These are phyloP conservation scores for Drosophila diplacantha DNA, from an alignment of 2,888 invertebrate species.

Conservation along the genomic window DNA sequence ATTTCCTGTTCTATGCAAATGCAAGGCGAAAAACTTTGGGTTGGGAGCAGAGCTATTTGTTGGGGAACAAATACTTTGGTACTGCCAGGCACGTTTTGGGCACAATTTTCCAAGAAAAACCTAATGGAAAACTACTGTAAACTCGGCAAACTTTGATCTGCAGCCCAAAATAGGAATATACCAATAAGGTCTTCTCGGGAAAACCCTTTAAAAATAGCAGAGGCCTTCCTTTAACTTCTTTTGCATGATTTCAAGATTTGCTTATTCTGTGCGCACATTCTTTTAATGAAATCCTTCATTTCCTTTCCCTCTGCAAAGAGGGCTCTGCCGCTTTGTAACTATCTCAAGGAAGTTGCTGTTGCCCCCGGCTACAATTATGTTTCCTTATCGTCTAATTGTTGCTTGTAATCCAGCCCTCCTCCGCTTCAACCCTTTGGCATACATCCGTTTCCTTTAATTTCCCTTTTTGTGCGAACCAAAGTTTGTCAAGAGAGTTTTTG, in stretches of 20 bases:
- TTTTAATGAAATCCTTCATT: constrained; percentile 46
- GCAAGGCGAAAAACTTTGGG: constrained; percentile 19
- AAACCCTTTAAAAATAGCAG: neutral
- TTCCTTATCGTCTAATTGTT: constrained; percentile 62
- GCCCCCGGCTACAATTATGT: constrained; percentile 52
- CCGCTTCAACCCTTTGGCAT: constrained; percentile 16
- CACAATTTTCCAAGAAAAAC: constrained; percentile 2
- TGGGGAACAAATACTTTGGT: constrained; percentile 1
- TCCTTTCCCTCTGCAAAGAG: constrained; percentile 31
- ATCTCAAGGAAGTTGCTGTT: constrained; percentile 15
- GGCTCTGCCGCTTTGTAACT: constrained; percentile 6
- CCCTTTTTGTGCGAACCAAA: constrained; percentile 25
- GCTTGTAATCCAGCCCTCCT: constrained; percentile 16
- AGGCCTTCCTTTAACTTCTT: neutral
- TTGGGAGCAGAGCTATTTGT: constrained; percentile 3
- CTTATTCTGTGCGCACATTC: neutral
- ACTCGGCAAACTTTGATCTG: constrained; percentile 2
- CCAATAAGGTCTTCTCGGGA: neutral
- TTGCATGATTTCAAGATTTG: neutral
- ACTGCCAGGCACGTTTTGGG: constrained; percentile 23
- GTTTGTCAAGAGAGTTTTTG: constrained; percentile 29
- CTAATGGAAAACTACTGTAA: constrained; percentile 19
- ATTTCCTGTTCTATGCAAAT: constrained; percentile 43
- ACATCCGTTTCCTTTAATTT: constrained; percentile 63
- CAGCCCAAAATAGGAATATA: neutral